Evolutionary conservation across 2,113 vertebrate species (phyloP).

Genomic region (Campylomormyrus numenius): DNA sequence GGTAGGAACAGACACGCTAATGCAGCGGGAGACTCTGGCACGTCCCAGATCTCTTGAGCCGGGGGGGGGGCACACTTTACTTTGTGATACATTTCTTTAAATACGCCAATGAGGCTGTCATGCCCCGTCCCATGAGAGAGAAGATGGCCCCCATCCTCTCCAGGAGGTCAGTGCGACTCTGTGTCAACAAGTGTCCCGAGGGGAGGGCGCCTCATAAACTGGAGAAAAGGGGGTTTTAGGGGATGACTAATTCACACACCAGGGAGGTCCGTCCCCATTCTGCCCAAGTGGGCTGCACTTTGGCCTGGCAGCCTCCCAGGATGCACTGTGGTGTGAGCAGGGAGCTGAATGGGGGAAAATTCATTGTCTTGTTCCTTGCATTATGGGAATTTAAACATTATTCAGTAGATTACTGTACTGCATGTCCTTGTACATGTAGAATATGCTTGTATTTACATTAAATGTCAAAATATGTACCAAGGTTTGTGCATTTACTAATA

Average conservation of each 20-base stretch:
- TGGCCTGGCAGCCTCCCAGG: background rate
- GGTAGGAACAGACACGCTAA: background rate
- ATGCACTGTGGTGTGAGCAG: background rate
- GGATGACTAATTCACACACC: background rate
- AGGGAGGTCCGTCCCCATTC: background rate
- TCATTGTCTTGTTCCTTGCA: background rate
- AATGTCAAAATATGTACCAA: background rate
- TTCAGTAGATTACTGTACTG: background rate
- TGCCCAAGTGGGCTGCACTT: background rate
- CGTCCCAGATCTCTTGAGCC: background rate
- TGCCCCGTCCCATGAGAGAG: background rate
- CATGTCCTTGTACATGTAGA: background rate
- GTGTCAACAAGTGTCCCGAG: background rate
- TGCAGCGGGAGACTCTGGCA: background rate
- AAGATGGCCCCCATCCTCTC: background rate
- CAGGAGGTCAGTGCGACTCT: background rate
- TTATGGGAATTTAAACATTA: background rate
- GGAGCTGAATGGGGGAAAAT: background rate
- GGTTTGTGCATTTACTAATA: background rate
- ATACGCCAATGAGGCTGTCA: background rate
- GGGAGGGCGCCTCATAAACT: background rate
- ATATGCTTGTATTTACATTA: background rate
- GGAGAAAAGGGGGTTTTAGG: background rate
- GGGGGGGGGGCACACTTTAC: background rate
- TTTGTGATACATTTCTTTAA: background rate